A percentile compares a stretch with the other conserved stretches of the same genome.
Conservation (phyloP, 1,140 invertebrate species). For the Drosophila jambulina region DNA sequence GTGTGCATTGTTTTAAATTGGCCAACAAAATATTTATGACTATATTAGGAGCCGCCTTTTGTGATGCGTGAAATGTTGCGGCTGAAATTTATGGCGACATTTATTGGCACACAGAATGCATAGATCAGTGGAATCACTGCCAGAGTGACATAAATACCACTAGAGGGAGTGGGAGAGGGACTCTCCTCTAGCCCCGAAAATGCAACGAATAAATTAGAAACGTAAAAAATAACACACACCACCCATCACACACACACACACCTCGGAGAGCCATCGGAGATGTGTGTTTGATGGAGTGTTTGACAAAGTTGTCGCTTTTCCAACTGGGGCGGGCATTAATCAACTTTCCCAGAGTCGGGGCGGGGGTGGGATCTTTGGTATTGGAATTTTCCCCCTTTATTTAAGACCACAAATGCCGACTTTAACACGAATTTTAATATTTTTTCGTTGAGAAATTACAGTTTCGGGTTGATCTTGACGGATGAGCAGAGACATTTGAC, state of each 20-base stretch:
- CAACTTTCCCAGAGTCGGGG: slow-evolving; percentile 26
- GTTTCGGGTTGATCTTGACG: slow-evolving; percentile 55
- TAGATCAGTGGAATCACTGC: slow-evolving; percentile 72
- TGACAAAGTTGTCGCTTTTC: slow-evolving; percentile 73
- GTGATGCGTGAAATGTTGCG: slow-evolving; percentile 53
- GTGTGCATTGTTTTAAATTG: slow-evolving; percentile 62
- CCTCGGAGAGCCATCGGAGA: slow-evolving; percentile 57
- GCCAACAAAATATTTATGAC: slow-evolving; percentile 70
- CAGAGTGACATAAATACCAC: slow-evolving; percentile 68
- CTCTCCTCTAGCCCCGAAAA: slow-evolving; percentile 2
- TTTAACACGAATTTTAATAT: slow-evolving; percentile 79
- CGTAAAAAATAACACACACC: slow-evolving; percentile 29
- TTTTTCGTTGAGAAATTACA: slow-evolving; percentile 75
- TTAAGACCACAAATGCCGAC: slow-evolving; percentile 75
- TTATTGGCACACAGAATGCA: slow-evolving; percentile 72
- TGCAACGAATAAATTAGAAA: slow-evolving; percentile 43
- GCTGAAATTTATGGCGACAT: slow-evolving; percentile 75
- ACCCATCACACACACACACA: slow-evolving; percentile 24
- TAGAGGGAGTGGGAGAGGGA: slow-evolving; percentile 3
- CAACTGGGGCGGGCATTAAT: slow-evolving; percentile 65
- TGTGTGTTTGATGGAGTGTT: slow-evolving; percentile 81
- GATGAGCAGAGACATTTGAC: slow-evolving; percentile 69
- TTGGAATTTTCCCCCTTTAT: slow-evolving; percentile 44
- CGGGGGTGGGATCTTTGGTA: neutral
- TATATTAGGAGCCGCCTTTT: slow-evolving; percentile 49